Evolutionary conservation across 2,797 vertebrate genomes (phyloP), one percentile per base, ranked within the genome.

Genomic region (Tapera naevia): DNA sequence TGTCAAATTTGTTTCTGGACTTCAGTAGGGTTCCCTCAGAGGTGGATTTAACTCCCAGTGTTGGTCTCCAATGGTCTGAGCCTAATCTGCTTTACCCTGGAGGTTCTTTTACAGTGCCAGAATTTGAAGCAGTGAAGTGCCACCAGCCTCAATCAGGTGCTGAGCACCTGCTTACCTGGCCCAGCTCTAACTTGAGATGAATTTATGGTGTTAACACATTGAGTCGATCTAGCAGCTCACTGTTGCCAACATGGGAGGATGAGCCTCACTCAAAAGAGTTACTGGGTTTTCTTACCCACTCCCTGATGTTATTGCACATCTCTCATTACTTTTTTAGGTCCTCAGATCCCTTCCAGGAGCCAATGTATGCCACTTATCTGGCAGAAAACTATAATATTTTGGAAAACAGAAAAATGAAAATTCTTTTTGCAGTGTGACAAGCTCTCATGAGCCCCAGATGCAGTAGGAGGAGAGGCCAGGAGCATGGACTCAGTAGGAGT

Each of bases 151-250:
- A 0, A 32, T 7, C 14, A 58, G 41, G 11, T 30, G 37, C 33
- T 27, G 23, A 71, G 43, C 16, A 10, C 30, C 24, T 33, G 41
- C 58, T 67, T 27, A 51, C 30, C 48, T 60, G 37, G 24, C 7
- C 53, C 32, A 64, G 65, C 32, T 8, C 64, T 53, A 23, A 11
- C 3, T 4, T 32, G 27, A 56, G 13, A 21, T 28, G 12, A 41
- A 73, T 24, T 17, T 17, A n/a, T 4, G 6, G 48, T 39, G 11
- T 10, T 11, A 56, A 51, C 1, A 1, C 0, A 0, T 11, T 23
- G n/a, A 72, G 28, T 25, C 60, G 28, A 39, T 51, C 57, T 17
- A 64, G 45, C 4, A 39, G 28, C 37, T 87, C 7, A 1, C 23
- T 57, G 33, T 41, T 72, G 41, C 11, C 46, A 57, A 1, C 0